Conservation (phyloP, 2,888 invertebrate genomes). For the Diogma glabrata region DNA sequence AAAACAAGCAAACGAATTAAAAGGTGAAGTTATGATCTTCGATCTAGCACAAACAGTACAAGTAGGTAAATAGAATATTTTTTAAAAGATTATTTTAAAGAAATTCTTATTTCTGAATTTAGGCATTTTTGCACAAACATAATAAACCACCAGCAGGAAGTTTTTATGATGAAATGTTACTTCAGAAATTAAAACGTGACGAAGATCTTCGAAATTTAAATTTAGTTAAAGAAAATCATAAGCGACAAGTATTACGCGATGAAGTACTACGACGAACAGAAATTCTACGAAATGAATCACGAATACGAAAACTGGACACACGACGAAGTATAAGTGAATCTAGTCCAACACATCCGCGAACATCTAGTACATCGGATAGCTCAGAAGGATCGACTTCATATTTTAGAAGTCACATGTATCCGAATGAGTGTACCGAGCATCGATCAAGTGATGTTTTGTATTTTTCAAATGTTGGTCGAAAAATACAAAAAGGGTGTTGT, state of each 20-base stretch:
- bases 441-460: conserved; percentile 42
- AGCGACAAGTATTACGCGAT: conserved; percentile 57
- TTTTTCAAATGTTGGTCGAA: conserved; percentile 45
- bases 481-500: conserved; percentile 64
- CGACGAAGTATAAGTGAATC: conserved; percentile 41
- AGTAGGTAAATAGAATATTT: conserved; percentile 27
- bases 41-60: conserved; percentile 69
- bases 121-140: conserved; percentile 65
- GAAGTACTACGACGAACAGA: conserved; percentile 71
- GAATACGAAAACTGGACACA: conserved; percentile 41
- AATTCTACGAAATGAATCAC: conserved; percentile 56
- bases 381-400: conserved; percentile 39
- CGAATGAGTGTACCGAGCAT: conserved; percentile 39
- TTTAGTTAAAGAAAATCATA: conserved; percentile 52
- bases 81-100: neutral
- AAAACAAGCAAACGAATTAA: conserved; percentile 41
- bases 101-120: conserved; percentile 17
- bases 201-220: conserved; percentile 48
- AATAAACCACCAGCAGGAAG: conserved; percentile 72
- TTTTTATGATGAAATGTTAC: conserved; percentile 85
- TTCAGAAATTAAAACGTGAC: conserved; percentile 53
- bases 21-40: conserved; percentile 79
- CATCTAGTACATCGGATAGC: conserved; percentile 43
- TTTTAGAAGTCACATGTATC: conserved; percentile 29
- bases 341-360: conserved; percentile 26